A percentile compares a stretch with the other conserved stretches of the same genome.
Conservation (phyloP, 2,113 vertebrate species). For the Halcyon malimbica region DNA sequence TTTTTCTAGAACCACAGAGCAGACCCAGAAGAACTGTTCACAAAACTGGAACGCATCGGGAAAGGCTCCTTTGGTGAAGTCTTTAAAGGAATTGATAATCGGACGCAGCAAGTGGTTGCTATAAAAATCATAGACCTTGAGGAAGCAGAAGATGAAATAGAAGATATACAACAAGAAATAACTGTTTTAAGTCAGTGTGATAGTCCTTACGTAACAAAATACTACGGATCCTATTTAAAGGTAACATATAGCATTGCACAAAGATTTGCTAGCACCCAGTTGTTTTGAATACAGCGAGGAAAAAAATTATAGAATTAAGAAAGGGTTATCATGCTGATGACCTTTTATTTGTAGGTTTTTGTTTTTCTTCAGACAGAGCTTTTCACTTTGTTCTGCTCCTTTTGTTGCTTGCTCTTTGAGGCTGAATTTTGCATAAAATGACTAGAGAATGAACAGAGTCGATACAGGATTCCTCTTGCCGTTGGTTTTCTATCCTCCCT, state of each 20-base stretch:
- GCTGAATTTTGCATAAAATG: background rate
- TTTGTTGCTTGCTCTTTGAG: background rate
- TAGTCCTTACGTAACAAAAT: conserved; percentile 93
- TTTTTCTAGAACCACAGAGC: conserved; percentile 83
- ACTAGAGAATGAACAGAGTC: background rate
- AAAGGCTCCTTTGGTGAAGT: conserved; percentile 96
- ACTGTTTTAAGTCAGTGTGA: conserved; percentile 94
- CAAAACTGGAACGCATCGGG: conserved; percentile 91
- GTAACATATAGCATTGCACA: conserved; percentile 66
- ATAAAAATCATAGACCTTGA: conserved; percentile 96
- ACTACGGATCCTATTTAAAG: conserved; percentile 94
- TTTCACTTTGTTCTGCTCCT: background rate
- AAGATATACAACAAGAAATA: conserved; percentile 96
- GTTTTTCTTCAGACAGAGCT: background rate
- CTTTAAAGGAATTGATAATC: conserved; percentile 94
- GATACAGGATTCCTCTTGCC: background rate
- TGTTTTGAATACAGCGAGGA: background rate
- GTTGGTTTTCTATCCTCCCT: background rate
- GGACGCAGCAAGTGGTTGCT: conserved; percentile 89
- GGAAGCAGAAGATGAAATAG: conserved; percentile 95
- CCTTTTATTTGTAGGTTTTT: background rate
- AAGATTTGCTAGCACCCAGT: background rate
- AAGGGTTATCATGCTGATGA: background rate
- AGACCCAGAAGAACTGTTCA: conserved; percentile 92
- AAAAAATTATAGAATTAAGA: background rate